Evolutionary conservation across 2,888 invertebrate genomes (phyloP).

Genomic region (Sesia apiformis): DNA sequence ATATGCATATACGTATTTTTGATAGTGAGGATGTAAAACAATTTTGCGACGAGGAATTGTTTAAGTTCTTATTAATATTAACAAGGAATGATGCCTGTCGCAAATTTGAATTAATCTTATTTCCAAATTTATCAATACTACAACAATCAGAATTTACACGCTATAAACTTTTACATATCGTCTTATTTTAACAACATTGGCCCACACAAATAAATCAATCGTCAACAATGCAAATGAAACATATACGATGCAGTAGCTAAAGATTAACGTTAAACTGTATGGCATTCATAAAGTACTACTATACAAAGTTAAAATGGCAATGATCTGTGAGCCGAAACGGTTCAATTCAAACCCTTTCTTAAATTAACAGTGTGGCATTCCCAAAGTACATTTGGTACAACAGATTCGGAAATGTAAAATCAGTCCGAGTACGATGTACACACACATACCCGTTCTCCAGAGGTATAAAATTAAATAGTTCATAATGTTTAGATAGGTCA

Average conservation of each 20-base stretch:
- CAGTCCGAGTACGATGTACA: conserved; percentile 2
- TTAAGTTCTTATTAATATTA: no score
- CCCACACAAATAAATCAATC: conserved; percentile 18
- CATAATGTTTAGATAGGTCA: conserved; percentile 1
- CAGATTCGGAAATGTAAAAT: neutral
- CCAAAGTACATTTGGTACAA: neutral
- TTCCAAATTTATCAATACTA: no score
- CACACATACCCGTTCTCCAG: conserved; percentile 4
- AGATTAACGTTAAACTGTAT: conserved; percentile 6
- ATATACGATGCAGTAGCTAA: conserved; percentile 15
- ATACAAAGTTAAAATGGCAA: conserved; percentile 17
- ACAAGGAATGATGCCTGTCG: no score
- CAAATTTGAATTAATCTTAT: no score
- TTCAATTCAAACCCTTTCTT: neutral
- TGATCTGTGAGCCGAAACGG: conserved; percentile 7
- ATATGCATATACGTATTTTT: neutral
- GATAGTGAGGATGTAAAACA: no score
- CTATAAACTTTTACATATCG: no score
- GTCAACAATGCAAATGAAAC: conserved; percentile 11
- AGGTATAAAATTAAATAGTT: conserved; percentile 6
- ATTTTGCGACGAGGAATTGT: no score
- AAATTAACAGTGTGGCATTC: neutral
- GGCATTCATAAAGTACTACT: conserved; percentile 3
- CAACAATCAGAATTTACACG: no score
- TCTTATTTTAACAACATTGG: conserved; percentile 14